phyloP scores from a whole-genome alignment of 1,140 invertebrate species.

The Polypedilum pembai region DNA sequence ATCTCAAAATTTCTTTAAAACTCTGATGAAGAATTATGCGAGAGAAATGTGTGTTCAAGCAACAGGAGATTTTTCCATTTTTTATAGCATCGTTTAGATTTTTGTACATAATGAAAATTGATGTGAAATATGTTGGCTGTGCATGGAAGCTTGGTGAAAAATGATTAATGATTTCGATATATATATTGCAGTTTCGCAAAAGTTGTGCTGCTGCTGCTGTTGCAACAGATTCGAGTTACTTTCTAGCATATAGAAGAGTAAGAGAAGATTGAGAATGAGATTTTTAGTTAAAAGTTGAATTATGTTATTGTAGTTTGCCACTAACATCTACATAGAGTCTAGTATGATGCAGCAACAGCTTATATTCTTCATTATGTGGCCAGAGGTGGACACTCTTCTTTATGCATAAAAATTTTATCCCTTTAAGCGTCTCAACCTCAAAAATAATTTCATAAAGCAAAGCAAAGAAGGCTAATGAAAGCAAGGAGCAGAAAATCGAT shows the following conservation, averaged over 20 bases:
- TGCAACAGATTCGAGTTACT: slow-evolving; percentile 10
- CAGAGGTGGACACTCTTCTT: too few relatives aligned
- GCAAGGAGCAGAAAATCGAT: too few relatives aligned
- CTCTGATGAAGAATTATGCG: neutral
- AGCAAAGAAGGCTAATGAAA: too few relatives aligned
- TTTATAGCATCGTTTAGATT: slow-evolving; percentile 16
- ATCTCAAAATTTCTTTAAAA: too few relatives aligned
- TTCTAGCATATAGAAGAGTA: too few relatives aligned
- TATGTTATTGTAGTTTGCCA: neutral
- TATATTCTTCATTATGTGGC: neutral
- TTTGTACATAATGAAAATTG: slow-evolving; percentile 28
- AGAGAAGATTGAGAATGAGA: slow-evolving; percentile 9
- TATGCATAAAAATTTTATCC: too few relatives aligned
- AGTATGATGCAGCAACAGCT: neutral
- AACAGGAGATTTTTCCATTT: slow-evolving; percentile 27
- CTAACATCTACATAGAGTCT: neutral
- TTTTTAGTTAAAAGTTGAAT: slow-evolving; percentile 10
- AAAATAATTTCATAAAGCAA: too few relatives aligned
- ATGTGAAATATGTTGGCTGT: slow-evolving; percentile 16
- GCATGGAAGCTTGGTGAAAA: neutral
- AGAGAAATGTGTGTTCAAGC: slow-evolving; percentile 13
- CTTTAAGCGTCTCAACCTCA: too few relatives aligned
- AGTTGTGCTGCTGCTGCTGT: neutral
- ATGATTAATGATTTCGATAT: slow-evolving; percentile 24
- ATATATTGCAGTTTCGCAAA: neutral